Base-by-base conservation (phyloP, 2,888 invertebrate species). In the Watsonalla binaria region DNA sequence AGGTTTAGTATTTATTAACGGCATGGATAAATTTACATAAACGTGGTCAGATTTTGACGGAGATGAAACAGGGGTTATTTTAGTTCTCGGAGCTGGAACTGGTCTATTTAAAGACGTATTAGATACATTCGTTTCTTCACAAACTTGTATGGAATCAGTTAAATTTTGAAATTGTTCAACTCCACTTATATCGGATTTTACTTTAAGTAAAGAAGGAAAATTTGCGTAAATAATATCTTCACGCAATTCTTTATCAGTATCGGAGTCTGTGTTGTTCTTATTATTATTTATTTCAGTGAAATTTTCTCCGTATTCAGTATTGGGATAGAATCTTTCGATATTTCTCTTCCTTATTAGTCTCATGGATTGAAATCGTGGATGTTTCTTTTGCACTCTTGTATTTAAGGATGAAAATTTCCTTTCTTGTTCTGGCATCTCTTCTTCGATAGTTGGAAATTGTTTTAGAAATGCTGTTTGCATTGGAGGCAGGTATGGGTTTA, bases 111-210 rank as follows among this genome's bases (percentile, higher is more conserved):
- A 78, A 34, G 92, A 92, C 57, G 82, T 85, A 13, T 86, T 92
- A 0, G 88, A 86, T 50, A 65, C 58, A 61, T 78, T 81, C 4
- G 78, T 86, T 59, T 92, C 91, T 76, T 94, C 94, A 58, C 92
- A 92, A 35, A 94, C 92, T 82, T 94, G 94, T 60, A 94, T 93
- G 13, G 93, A 93, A 73, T 94, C 94, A 47, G 93, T 93, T 54
- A 94, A 79, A 72, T 94, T 93, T 76, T 94, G 93, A 76, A 93
- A 94, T 56, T 89, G 73, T 57, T 88, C 87, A 2, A 86, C 76
- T 7, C 86, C 90, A 65, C 87, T 90, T 53, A 88, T 83, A 61
- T 84, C 75, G 5, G 84, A 78, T 57, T 82, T 83, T 0, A 78
- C 70, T 76, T 73, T 80, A 5, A 80, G 72, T 45, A 84, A 61